Base-by-base conservation (phyloP, 2,888 invertebrate species). In the Azorinus chamasolen region DNA sequence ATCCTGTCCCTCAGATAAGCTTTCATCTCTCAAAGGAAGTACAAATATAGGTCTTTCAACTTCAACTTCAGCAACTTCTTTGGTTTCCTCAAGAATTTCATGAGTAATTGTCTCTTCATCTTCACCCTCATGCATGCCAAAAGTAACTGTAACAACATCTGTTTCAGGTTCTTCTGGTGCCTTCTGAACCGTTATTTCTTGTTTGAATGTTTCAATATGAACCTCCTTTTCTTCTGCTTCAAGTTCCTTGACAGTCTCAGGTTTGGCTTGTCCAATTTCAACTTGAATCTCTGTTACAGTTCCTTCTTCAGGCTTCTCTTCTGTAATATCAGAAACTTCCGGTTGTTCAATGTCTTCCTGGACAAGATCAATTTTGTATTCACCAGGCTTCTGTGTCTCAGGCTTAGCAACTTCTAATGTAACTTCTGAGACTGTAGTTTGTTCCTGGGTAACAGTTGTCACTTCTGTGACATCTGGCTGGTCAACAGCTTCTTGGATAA, bases 1-100 rank as follows among this genome's bases (percentile, higher is more conserved):
- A 54, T 83, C 73, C 25, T 87, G 86, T n/a, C 90, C 90, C 55
- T 91, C 91, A 58, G 73, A 82, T 10, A 90, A 86, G 2, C 90
- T 89, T 58, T 89, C 82, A 62, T 89, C 89, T 50, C 83, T 83
- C 8, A 90, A 79, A 18, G 86, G 86, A 16, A 84, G 80, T 6
- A 83, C 83, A 66, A 90, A 90, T 20, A 79, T 80, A 20, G 90
- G 90, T 53, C 84, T 83, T 64, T 89, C 88, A 6, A 65, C 68
- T 46, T 85, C 80, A 25, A 73, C 24, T 50, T 66, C 71, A 43
- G 77, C 51, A 5, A 71, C 65, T 18, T 63, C 78, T 51, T 64
- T 63, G 20, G 73, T 78, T 68, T 81, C 79, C 57, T 81, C 79
- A 22, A 76, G 22, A 32, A 70, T 61, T 62, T 81, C 68, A 41